Evolutionary conservation across 2,113 vertebrate genomes (phyloP).

Genomic region (Aepyceros melampus): DNA sequence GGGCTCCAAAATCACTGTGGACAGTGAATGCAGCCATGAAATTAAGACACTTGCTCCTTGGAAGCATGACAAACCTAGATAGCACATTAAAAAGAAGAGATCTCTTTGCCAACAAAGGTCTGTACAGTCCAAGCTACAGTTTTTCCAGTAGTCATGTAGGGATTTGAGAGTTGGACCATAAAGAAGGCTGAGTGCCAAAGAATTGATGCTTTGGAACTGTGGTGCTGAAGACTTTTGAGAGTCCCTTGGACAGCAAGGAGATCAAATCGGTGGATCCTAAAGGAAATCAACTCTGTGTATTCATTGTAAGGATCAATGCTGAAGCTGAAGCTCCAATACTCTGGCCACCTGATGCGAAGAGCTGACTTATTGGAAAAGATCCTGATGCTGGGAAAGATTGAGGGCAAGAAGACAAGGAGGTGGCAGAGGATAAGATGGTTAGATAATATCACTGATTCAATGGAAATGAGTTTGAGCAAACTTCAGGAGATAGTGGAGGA

Average conservation of each 20-base stretch:
- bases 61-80: background rate
- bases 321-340: background rate
- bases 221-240: background rate
- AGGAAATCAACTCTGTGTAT: background rate
- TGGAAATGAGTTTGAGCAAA: background rate
- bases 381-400: background rate
- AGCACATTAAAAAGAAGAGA: background rate
- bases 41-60: background rate
- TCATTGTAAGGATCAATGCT: background rate
- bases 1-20: background rate
- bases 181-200: background rate
- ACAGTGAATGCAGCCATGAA: background rate
- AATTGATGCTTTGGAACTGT: background rate
- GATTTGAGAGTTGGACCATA: background rate
- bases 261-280: background rate
- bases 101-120: background rate
- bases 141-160: background rate
- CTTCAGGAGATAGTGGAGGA: background rate
- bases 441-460: background rate
- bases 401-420: background rate
- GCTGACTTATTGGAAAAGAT: background rate
- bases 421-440: background rate
- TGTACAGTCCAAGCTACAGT: background rate
- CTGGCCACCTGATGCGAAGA: background rate
- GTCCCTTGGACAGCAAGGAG: background rate